These are phyloP conservation scores for Cheilosia vernalis DNA, from an alignment of 2,888 invertebrate species.

Conservation along the genomic window DNA sequence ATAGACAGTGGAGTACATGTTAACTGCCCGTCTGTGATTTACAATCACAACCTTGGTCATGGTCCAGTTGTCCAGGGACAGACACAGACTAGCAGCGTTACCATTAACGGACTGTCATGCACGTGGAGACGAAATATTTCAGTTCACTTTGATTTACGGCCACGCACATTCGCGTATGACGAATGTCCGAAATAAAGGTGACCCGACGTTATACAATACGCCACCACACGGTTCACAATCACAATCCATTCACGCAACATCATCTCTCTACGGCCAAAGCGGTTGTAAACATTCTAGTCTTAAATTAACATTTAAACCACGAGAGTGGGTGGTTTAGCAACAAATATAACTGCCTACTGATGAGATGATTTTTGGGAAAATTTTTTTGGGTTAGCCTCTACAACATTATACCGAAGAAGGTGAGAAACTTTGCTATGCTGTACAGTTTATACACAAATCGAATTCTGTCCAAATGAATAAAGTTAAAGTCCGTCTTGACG, in stretches of 20 bases:
- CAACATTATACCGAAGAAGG: conserved; percentile 82
- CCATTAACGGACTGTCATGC: conserved; percentile 66
- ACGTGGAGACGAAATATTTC: conserved; percentile 51
- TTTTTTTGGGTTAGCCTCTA: conserved; percentile 70
- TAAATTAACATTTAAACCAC: conserved; percentile 32
- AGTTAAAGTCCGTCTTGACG: conserved; percentile 82
- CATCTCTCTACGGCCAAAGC: conserved; percentile 1
- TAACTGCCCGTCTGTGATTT: conserved; percentile 71
- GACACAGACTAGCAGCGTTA: conserved; percentile 25
- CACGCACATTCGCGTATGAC: conserved; percentile 66
- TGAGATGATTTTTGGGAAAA: conserved; percentile 32
- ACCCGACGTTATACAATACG: conserved; percentile 37
- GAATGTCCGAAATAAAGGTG: conserved; percentile 64
- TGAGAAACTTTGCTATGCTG: conserved; percentile 83
- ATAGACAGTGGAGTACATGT: conserved; percentile 58
- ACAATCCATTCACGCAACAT: conserved; percentile 37
- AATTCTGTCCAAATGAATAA: conserved; percentile 82
- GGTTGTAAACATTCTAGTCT: conserved; percentile 9
- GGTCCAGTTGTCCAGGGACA: conserved; percentile 84
- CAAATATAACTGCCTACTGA: conserved; percentile 41
- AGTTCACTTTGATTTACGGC: conserved; percentile 69
- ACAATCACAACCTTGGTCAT: conserved; percentile 84
- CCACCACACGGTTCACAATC: conserved; percentile 12
- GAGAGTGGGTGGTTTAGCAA: conserved; percentile 18
- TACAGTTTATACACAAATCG: conserved; percentile 83